Evolutionary conservation across 1,140 invertebrate genomes (phyloP).

Genomic region (Ceratina australensis): DNA sequence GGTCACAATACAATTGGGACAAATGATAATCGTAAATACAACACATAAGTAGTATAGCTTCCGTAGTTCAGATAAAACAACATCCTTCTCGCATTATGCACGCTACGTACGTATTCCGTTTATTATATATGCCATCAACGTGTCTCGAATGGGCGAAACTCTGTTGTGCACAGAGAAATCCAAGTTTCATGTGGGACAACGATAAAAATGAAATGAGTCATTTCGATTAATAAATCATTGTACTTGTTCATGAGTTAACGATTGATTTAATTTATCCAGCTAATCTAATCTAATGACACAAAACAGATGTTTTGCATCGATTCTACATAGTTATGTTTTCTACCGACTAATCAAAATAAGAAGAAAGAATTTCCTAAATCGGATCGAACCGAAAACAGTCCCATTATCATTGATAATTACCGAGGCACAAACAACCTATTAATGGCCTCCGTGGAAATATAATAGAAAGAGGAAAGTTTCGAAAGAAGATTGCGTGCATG

Average conservation of each 20-base stretch:
- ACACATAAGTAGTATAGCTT: too few relatives aligned
- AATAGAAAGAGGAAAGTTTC: slow-evolving; percentile 52
- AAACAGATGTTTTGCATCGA: neutral
- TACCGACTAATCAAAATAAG: neutral
- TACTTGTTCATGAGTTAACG: neutral
- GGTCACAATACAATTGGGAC: neutral
- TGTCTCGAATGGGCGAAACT: too few relatives aligned
- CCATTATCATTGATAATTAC: neutral
- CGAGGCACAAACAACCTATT: slow-evolving; percentile 1
- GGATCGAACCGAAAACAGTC: neutral
- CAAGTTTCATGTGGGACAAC: neutral
- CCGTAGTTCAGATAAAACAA: too few relatives aligned
- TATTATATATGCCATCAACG: too few relatives aligned
- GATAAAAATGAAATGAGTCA: slow-evolving; percentile 3
- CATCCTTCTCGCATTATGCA: too few relatives aligned
- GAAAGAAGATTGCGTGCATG: slow-evolving; percentile 35
- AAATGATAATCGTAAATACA: neutral
- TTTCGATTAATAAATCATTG: neutral
- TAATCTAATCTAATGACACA: too few relatives aligned
- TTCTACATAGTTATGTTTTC: neutral
- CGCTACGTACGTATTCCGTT: too few relatives aligned
- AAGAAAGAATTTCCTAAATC: neutral
- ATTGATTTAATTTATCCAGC: neutral
- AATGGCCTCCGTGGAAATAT: neutral
- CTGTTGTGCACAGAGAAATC: neutral